Evolutionary conservation across 2,113 vertebrate genomes (phyloP).

Genomic region (Chiloscyllium plagiosum): DNA sequence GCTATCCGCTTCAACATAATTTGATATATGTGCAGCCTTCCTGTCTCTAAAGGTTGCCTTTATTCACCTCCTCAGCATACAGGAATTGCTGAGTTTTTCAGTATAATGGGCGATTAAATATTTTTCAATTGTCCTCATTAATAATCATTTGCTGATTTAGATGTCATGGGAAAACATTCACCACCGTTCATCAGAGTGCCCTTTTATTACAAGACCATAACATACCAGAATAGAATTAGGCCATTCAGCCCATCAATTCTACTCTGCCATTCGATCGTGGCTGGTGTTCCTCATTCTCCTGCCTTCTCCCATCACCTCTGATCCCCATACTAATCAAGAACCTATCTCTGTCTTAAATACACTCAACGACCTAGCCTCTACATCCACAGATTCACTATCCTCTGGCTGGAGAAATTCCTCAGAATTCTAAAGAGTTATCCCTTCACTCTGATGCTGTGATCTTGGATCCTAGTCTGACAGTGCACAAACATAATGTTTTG

Average conservation of each 20-base stretch:
- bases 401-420: too few relatives aligned
- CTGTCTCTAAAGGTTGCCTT: neutral
- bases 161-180: neutral
- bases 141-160: neutral
- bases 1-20: neutral
- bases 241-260: too few relatives aligned
- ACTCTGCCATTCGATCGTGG: too few relatives aligned
- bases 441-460: too few relatives aligned
- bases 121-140: neutral
- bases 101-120: neutral
- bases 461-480: neutral
- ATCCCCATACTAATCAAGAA: too few relatives aligned
- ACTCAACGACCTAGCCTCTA: too few relatives aligned
- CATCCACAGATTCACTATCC: too few relatives aligned
- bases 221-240: too few relatives aligned
- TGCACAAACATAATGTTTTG: neutral
- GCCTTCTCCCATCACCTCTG: too few relatives aligned
- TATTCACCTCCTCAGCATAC: neutral
- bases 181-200: neutral
- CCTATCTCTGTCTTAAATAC: too few relatives aligned
- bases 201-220: neutral
- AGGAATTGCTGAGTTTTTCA: neutral
- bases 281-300: too few relatives aligned
- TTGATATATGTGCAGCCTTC: neutral
- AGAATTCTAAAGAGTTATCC: too few relatives aligned